Percentiles rank a stretch among this genome's conserved stretches.
phyloP scores from a whole-genome alignment of 1,140 invertebrate genomes.

The Rhopalosiphum maidis region DNA sequence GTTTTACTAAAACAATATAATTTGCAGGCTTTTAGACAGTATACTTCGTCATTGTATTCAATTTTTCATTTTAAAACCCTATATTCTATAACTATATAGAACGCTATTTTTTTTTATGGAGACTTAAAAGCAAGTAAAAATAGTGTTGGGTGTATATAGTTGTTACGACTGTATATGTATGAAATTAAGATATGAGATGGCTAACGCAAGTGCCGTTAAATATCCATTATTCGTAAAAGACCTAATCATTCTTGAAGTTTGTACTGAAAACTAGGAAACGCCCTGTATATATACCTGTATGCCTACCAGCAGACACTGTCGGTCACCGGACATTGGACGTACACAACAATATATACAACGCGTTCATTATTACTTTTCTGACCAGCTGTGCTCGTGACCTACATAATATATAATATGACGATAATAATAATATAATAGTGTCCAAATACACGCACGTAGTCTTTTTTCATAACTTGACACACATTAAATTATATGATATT shows the following conservation, averaged over 20 bases:
- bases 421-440: neutral
- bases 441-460: neutral
- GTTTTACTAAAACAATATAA: too few relatives aligned
- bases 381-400: constrained; percentile 9
- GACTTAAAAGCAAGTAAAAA: neutral
- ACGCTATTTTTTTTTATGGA: neutral
- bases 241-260: neutral
- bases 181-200: neutral
- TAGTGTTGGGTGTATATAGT: neutral
- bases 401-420: neutral
- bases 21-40: too few relatives aligned
- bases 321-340: neutral
- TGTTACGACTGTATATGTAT: neutral
- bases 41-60: too few relatives aligned
- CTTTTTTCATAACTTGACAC: constrained; percentile 21
- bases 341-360: neutral
- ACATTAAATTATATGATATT: neutral
- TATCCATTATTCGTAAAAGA: neutral
- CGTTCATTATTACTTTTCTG: neutral
- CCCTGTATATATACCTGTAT: neutral
- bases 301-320: neutral
- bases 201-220: neutral
- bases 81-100: neutral
- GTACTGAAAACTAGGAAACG: neutral
- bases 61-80: too few relatives aligned